Evolutionary conservation across 2,888 invertebrate species (phyloP).

Genomic region (Eupithecia centaureata): DNA sequence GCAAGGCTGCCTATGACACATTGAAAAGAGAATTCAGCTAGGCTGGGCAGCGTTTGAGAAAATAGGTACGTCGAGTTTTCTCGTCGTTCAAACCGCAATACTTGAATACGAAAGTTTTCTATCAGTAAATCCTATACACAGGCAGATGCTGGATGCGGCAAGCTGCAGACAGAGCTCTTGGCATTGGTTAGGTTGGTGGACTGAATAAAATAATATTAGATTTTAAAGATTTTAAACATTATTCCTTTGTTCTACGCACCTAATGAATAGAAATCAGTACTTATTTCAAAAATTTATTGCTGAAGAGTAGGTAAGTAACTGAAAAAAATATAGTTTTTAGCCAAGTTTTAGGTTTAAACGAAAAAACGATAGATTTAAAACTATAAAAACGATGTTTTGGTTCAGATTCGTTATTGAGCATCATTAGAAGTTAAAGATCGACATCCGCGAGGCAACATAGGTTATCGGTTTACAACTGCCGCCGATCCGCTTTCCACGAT

Average conservation of each 20-base stretch:
- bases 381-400: conserved; percentile 14
- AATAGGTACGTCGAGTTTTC: too few species aligned
- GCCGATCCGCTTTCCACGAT: conserved; percentile 42
- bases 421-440: conserved; percentile 27
- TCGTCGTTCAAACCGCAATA: too few species aligned
- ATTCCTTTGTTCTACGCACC: neutral
- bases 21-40: too few species aligned
- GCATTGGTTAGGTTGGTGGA: too few species aligned
- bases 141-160: too few species aligned
- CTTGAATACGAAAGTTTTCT: too few species aligned
- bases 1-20: too few species aligned
- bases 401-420: neutral
- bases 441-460: conserved; percentile 69
- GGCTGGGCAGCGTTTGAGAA: too few species aligned
- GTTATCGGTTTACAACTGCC: conserved; percentile 51
- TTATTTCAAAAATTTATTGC: neutral
- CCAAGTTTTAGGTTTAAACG: neutral
- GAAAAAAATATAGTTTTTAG: too few species aligned
- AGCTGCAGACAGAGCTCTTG: too few species aligned
- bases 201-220: too few species aligned
- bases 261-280: neutral
- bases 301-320: neutral
- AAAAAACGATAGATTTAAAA: neutral
- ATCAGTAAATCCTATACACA: too few species aligned
- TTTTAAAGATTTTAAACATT: neutral